Percentiles rank a stretch among this genome's conserved stretches.
Conservation (phyloP, 2,888 invertebrate species). For the Heteromyza rotundicornis region DNA sequence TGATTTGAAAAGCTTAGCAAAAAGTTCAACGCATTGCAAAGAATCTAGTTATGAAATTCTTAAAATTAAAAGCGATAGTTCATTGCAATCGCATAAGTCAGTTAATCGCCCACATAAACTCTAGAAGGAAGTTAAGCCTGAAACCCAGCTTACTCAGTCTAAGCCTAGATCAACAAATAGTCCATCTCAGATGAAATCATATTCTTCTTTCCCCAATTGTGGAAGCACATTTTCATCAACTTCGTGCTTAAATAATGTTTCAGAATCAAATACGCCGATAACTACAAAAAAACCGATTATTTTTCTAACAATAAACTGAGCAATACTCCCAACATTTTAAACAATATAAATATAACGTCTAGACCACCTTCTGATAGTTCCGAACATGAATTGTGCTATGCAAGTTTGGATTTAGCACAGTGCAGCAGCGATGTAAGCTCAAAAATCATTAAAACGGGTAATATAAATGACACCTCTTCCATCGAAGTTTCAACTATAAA, state of each 20-base stretch:
- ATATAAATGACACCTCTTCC: conserved; percentile 45
- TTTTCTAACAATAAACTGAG: too few relatives aligned
- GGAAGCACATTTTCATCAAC: conserved; percentile 8
- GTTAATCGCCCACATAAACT: conserved; percentile 32
- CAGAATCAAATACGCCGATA: conserved; percentile 22
- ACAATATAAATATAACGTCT: too few relatives aligned
- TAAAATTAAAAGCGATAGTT: conserved; percentile 57
- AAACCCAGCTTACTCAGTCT: background rate
- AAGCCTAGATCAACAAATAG: conserved; percentile 10
- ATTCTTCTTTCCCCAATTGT: conserved; percentile 36
- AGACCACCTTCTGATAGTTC: conserved; percentile 55
- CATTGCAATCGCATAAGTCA: conserved; percentile 41
- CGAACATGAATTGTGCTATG: conserved; percentile 69
- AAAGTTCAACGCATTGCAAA: conserved; percentile 31
- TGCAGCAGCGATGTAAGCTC: conserved; percentile 39
- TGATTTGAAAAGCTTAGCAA: conserved; percentile 23
- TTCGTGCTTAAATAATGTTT: conserved; percentile 33
- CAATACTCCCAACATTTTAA: too few relatives aligned
- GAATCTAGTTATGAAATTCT: conserved; percentile 53
- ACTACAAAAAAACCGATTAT: too few relatives aligned
- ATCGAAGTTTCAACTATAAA: conserved; percentile 51
- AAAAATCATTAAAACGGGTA: conserved; percentile 31
- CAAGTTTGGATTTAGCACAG: conserved; percentile 68
- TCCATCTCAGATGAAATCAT: conserved; percentile 15
- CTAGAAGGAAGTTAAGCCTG: conserved; percentile 14